A percentile compares a stretch with the other conserved stretches of the same genome.
Evolutionary conservation across 2,113 vertebrate species (phyloP).

Genomic region (Phoxinus phoxinus): DNA sequence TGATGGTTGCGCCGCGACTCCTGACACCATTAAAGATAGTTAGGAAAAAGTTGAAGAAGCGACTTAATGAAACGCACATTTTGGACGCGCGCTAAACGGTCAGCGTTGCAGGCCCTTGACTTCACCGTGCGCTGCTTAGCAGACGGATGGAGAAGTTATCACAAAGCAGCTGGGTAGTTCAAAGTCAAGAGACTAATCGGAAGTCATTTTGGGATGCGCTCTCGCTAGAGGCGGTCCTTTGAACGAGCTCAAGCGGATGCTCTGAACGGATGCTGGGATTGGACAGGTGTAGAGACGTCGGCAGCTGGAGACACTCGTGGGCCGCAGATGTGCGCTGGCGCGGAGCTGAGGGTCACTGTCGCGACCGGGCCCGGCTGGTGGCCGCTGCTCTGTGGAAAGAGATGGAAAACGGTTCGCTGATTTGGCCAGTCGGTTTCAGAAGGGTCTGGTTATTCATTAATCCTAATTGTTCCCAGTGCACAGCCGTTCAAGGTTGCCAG

Average conservation of each 20-base stretch:
- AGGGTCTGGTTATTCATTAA: slow-evolving; percentile 51
- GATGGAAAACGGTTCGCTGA: slow-evolving; percentile 19
- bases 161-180: slow-evolving; percentile 23
- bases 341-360: slow-evolving; percentile 42
- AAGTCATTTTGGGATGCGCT: background rate
- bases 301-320: slow-evolving; percentile 50
- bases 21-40: too few species aligned
- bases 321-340: slow-evolving; percentile 19
- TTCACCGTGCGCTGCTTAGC: background rate
- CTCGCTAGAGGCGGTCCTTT: background rate
- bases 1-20: background rate
- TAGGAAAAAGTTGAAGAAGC: too few species aligned
- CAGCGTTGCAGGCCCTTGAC: background rate
- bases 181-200: slow-evolving; percentile 3
- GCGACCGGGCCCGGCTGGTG: slow-evolving; percentile 20
- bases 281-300: slow-evolving; percentile 48
- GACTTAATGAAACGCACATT: background rate
- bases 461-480: slow-evolving; percentile 30
- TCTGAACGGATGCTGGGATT: background rate
- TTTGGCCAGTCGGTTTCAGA: background rate
- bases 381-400: background rate
- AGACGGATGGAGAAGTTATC: background rate
- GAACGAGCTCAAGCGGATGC: background rate
- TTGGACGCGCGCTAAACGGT: background rate
- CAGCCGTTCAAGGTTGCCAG: background rate